These are phyloP conservation scores for Athalia circularis DNA, from an alignment of 2,888 invertebrate species.

Conservation along the genomic window DNA sequence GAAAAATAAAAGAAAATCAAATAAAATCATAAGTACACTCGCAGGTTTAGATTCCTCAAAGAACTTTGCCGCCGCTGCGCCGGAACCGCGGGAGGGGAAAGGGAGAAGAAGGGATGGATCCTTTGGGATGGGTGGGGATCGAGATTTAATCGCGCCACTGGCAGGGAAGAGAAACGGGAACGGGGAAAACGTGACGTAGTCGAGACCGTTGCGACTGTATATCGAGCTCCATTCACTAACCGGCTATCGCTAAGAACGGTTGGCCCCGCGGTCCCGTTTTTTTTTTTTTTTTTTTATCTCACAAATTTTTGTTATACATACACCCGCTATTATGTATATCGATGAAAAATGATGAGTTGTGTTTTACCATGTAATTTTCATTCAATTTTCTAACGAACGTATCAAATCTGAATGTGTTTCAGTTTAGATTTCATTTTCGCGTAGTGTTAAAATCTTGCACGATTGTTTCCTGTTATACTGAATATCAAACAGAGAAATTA, in stretches of 20 bases:
- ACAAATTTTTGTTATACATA: too few species aligned
- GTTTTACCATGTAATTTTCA: too few species aligned
- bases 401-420: too few species aligned
- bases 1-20: too few species aligned
- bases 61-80: too few species aligned
- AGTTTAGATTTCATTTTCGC: not conserved
- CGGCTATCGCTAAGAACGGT: slow-evolving; percentile 59
- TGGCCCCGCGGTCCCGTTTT: slow-evolving; percentile 53
- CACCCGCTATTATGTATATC: too few species aligned
- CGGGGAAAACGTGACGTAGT: slow-evolving; percentile 56
- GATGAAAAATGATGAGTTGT: too few species aligned
- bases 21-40: too few species aligned
- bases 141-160: slow-evolving; percentile 1
- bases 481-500: not conserved
- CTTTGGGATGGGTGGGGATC: not conserved
- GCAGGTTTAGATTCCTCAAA: too few species aligned
- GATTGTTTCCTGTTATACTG: not conserved
- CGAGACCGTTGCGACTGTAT: slow-evolving; percentile 37
- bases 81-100: not conserved
- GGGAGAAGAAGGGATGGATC: slow-evolving; percentile 4
- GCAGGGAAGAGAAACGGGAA: slow-evolving; percentile 6
- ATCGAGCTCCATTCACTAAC: slow-evolving; percentile 65
- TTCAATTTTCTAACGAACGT: not conserved
- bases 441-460: not conserved
- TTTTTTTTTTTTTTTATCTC: slow-evolving; percentile 9